Evolutionary conservation across 2,113 vertebrate genomes (phyloP).

Genomic region (Opisthocomus hoazin): DNA sequence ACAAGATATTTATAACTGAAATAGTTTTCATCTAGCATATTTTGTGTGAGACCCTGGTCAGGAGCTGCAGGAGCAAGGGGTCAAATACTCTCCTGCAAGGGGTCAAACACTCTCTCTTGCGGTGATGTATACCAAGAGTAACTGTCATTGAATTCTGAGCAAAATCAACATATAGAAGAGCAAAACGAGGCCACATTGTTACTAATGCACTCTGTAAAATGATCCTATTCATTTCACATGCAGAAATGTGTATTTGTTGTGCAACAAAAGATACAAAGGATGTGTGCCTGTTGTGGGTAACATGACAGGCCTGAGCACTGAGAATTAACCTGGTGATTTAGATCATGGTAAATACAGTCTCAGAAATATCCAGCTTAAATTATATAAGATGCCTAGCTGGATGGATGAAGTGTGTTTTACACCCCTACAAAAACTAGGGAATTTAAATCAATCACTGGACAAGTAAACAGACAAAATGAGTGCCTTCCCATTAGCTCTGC

Average conservation of each 20-base stretch:
- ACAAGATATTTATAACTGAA: not conserved
- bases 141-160: not conserved
- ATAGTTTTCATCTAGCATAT: not conserved
- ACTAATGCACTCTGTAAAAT: not conserved
- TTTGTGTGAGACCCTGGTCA: not conserved
- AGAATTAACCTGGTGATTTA: not conserved
- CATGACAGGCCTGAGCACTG: not conserved
- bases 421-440: not conserved
- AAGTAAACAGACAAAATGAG: slow-evolving; percentile 57
- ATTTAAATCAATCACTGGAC: slow-evolving; percentile 20
- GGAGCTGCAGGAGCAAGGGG: not conserved
- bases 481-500: slow-evolving; percentile 39
- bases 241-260: not conserved
- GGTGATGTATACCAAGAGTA: not conserved
- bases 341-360: not conserved
- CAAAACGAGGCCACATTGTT: not conserved
- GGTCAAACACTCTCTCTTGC: not conserved
- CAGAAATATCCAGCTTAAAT: slow-evolving; percentile 14
- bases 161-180: not conserved
- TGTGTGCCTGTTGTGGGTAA: not conserved
- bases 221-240: not conserved
- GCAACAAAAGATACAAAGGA: not conserved
- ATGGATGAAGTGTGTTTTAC: not conserved
- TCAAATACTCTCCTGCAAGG: not conserved
- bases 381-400: not conserved